Conservation (phyloP, 2,113 vertebrate genomes). For the Damaliscus lunatus region DNA sequence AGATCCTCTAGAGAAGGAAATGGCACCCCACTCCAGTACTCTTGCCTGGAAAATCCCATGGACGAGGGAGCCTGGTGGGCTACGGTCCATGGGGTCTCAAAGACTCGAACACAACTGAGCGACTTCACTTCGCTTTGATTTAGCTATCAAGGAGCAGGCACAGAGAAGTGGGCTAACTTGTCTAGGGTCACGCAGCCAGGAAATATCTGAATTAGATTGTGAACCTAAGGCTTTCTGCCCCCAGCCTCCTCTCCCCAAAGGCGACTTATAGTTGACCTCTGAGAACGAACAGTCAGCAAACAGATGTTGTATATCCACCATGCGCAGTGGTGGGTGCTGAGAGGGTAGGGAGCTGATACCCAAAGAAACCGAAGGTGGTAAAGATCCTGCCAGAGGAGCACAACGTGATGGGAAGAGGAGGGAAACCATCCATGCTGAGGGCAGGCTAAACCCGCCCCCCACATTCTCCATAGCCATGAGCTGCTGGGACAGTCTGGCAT, state of each 20-base stretch:
- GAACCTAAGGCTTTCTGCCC: background rate
- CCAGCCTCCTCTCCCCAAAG: background rate
- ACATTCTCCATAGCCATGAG: too few species aligned
- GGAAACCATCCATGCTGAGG: background rate
- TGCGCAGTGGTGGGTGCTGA: background rate
- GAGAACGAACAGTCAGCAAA: background rate
- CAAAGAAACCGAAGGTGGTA: background rate
- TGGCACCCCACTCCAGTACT: background rate
- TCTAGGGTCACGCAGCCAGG: background rate
- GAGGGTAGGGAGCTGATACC: background rate
- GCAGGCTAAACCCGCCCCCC: background rate
- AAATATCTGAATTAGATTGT: background rate
- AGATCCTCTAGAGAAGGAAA: background rate
- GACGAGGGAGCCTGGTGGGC: background rate
- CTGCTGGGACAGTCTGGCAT: too few species aligned
- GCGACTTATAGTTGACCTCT: background rate
- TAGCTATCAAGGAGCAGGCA: background rate
- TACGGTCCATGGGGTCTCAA: background rate
- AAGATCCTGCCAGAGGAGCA: background rate
- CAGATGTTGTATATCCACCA: rapidly evolving
- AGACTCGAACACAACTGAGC: rapidly evolving
- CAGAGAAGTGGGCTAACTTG: background rate
- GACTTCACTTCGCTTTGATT: background rate
- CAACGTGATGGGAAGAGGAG: rapidly evolving
- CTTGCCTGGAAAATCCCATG: background rate